Base-by-base conservation (phyloP, 2,797 vertebrate genomes). In the Gobio occitaniae region DNA sequence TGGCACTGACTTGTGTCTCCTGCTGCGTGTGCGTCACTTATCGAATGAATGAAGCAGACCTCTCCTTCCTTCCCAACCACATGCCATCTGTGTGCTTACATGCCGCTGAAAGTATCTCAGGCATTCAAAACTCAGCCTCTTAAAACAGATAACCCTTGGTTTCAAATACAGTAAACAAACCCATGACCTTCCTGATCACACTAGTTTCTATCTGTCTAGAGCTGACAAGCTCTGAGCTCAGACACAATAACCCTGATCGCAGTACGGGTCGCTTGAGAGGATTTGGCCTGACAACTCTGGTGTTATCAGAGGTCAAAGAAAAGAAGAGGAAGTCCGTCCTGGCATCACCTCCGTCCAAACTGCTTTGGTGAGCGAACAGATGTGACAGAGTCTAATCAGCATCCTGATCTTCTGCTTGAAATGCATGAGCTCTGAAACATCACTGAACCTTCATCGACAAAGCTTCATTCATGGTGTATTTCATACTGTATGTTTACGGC, bases 31-130 rank as follows among this genome's bases (percentile, higher is more conserved):
- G 66, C n/a, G 72, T 75, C 68, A 48, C 70, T 61, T 61, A 66
- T 72, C 19, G 44, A 84, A 87, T 32, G 65, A 69, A 77, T 12
- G 32, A 72, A 74, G 76, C 63, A 68, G 71, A 59, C 82, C 69
- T 44, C 36, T 76, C 72, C 74, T 82, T 82, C 50, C 78, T 17
- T 71, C 44, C 69, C 19, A 50, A 76, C 84, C 88, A 86, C 86
- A 82, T 68, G 80, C 71, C 84, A 86, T 83, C 82, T 88, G 83
- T 83, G 78, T 36, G 80, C 84, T 80, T 66, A 83, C 86, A 79
- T 66, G 68, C 76, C 21, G 52, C 87, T 75, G 32, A 86, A 86
- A 88, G 32, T 21, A 77, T 83, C 77, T 80, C 70, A 70, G 50
- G 74, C 70, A 80, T 84, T 71, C 32, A 41, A 80, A 69, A 36